These are phyloP conservation scores for Plemyria rubiginata DNA, from an alignment of 2,888 invertebrate genomes.

Conservation along the genomic window DNA sequence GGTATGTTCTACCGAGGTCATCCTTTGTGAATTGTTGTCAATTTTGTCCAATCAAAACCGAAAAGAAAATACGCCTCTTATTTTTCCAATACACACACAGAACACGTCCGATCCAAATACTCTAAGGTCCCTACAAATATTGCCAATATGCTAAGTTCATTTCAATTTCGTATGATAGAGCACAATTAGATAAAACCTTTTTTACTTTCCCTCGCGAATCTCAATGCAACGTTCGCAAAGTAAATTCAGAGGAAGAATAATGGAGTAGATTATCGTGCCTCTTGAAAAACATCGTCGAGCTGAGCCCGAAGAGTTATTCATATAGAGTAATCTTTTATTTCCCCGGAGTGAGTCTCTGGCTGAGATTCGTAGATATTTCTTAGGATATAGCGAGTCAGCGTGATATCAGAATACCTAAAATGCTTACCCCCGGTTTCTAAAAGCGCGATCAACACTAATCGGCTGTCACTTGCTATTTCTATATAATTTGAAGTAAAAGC, in stretches of 20 bases:
- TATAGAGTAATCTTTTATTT: constrained; percentile 72
- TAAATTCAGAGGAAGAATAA: constrained; percentile 65
- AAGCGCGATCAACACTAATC: too few species aligned
- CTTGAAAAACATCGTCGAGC: constrained; percentile 66
- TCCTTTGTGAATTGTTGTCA: background rate
- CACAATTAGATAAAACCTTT: constrained; percentile 40
- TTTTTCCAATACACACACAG: constrained; percentile 8
- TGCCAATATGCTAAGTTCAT: constrained; percentile 15
- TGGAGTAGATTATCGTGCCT: constrained; percentile 67
- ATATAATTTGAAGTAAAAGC: too few species aligned
- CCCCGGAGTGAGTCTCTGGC: constrained; percentile 60
- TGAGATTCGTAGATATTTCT: constrained; percentile 66
- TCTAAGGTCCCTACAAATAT: constrained; percentile 7
- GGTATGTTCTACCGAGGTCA: background rate
- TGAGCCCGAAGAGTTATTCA: constrained; percentile 64
- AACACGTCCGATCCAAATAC: constrained; percentile 15
- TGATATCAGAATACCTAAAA: constrained; percentile 26
- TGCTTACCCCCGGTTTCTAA: background rate
- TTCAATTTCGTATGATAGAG: constrained; percentile 31
- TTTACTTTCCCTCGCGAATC: constrained; percentile 50
- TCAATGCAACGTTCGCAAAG: constrained; percentile 59
- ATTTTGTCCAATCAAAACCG: background rate
- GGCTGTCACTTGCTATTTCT: too few species aligned
- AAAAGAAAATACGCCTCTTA: background rate
- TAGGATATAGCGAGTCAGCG: constrained; percentile 54